Evolutionary conservation across 2,888 invertebrate species (phyloP), one percentile per base, ranked within the genome.

Genomic region (Hirtodrosophila alboralis): DNA sequence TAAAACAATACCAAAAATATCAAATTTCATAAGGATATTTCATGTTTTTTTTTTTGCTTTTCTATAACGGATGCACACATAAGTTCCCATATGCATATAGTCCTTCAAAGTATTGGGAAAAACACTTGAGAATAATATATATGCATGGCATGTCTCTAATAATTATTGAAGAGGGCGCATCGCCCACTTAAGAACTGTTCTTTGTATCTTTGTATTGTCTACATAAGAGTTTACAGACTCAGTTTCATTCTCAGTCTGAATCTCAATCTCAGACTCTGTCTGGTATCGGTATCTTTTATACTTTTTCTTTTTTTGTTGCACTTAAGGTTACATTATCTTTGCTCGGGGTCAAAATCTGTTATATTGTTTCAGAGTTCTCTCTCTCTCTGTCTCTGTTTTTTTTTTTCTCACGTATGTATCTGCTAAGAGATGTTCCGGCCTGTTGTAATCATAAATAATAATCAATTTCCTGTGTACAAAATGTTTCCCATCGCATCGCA

Each of bases 401-500:
- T 16, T 34, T 53, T 56, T 69, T 69, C 69, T 69, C 69, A 69
- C 73, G 69, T 69, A 68, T 69, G n/a, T n/a, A n/a, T n/a, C n/a
- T n/a, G 74, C 68, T 66, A 67, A 72, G 71, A 8, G 28, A 10
- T n/a, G 21, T 28, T 45, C 26, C 16, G 27, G 14, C 21, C 31
- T 16, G 57, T 56, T 59, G 83, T 62, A 81, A 81, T 81, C 86
- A 86, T 84, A 81, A 81, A 81, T 81, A 86, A 81, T 81, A 81
- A 86, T 81, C 86, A 81, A 81, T 81, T 81, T 81, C 86, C 81
- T 86, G 81, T 69, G 27, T 14, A 44, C 72, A 76, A 79, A 84
- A 72, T 75, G 79, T 85, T 80, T 80, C 79, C 84, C 79, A 80
- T 79, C 86, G 83, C 63, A 64, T 61, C 75, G 38, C 74, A 76